Evolutionary conservation across 2,113 vertebrate species (phyloP), one percentile per base, ranked within the genome.

Genomic region (Gavialis gangeticus): DNA sequence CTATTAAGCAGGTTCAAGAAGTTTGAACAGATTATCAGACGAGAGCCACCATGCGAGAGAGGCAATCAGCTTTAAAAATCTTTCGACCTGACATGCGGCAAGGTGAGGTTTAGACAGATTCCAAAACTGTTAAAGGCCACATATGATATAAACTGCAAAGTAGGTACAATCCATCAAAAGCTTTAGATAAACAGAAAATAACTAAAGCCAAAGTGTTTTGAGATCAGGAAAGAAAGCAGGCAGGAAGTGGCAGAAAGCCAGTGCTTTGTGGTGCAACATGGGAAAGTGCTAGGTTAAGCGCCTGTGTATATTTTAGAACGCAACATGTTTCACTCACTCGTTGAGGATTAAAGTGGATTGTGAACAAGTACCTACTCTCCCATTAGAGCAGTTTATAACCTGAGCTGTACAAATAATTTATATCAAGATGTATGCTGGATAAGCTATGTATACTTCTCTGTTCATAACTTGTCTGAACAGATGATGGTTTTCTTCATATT

Each of bases 131-230:
- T 60, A 75, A 27, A 58, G 63, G 10, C 0, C 1, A 15, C 46
- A 22, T 63, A 60, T 64, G n/a, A 34, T 24, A 17, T 54, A 15
- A 91, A 63, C 46, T 60, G 10, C 14, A 83, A 56, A 19, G 27
- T 28, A 15, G 13, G 4, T 54, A 64, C 1, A 1, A 12, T 64
- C n/a, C 18, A 4, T 25, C 56, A 8, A 12, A 71, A 75, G 54
- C 14, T 55, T 90, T 78, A 54, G 57, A 18, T 86, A 81, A 92
- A 19, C 30, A 89, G 79, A 67, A 77, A 81, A 57, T 27, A 34
- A 78, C 21, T 57, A 17, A 57, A 78, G 67, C n/a, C 4, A 3
- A 75, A 62, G 14, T 25, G 19, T 5, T 80, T 19, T 54, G 75
- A 82, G 22, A 71, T 71, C 60, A 60, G 73, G 80, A 75, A 75